These are phyloP conservation scores for Anableps anableps DNA, from an alignment of 2,797 vertebrate genomes.

Conservation along the genomic window DNA sequence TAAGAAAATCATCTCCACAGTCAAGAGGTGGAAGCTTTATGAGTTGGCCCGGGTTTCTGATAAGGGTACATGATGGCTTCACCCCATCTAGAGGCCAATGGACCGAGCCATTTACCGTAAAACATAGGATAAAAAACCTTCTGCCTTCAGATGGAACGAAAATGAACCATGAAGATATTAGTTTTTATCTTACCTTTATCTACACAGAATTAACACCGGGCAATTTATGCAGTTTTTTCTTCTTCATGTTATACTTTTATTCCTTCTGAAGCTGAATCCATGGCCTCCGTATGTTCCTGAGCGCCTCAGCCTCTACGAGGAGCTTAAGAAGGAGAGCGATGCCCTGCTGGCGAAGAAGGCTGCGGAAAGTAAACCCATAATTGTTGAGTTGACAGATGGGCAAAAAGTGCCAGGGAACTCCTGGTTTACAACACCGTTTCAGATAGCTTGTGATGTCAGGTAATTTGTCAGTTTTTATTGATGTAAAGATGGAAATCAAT, in stretches of 20 bases:
- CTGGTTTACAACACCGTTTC: slow-evolving; percentile 90
- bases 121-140: background rate
- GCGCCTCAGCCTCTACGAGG: slow-evolving; percentile 86
- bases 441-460: slow-evolving; percentile 89
- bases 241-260: background rate
- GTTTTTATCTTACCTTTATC: background rate
- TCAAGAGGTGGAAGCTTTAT: background rate
- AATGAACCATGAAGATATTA: background rate
- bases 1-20: background rate
- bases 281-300: slow-evolving; percentile 83
- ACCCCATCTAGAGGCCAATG: background rate
- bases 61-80: background rate
- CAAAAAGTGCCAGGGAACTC: slow-evolving; percentile 77
- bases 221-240: background rate
- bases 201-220: background rate
- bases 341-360: slow-evolving; percentile 78
- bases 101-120: background rate
- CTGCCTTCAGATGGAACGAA: background rate
- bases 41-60: background rate
- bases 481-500: rapidly evolving
- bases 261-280: slow-evolving; percentile 59
- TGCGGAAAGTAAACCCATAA: slow-evolving; percentile 75
- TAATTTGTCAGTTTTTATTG: slow-evolving; percentile 40
- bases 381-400: slow-evolving; percentile 83
- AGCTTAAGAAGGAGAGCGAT: slow-evolving; percentile 87